Evolutionary conservation across 2,113 vertebrate species (phyloP), one percentile per base, ranked within the genome.

Genomic region (Pterophyllum scalare): DNA sequence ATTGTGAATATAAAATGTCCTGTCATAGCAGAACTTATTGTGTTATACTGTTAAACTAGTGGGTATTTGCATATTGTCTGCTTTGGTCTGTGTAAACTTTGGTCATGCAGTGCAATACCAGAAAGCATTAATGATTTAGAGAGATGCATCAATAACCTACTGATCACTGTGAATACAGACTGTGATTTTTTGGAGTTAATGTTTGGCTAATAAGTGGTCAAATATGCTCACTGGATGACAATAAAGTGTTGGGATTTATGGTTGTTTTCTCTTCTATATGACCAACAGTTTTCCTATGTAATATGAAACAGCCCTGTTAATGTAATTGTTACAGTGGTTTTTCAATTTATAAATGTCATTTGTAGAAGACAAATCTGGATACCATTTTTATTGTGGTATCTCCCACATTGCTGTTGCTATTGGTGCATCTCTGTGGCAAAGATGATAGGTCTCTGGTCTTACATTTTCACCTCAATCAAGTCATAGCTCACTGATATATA

Each of bases 401-500:
- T 33, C 7, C n/a, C 22, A 49, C 75, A 59, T 60, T 43, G 46
- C 83, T 89, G 33, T 59, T 80, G 80, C 40, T 80, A 80, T 83
- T 85, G 83, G 35, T 90, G 89, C 82, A 82, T 88, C 70, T 20
- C 54, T 20, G 17, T 26, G 26, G 33, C 78, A 46, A 46, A 80
- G 60, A 22, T 49, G 31, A 31, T 28, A 35, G 87, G 88, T 87
- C 92, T 83, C 87, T 58, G 76, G 81, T 85, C 54, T 49, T 58
- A 75, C 56, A 67, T 77, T 58, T 87, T 87, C 72, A 88, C 77
- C 72, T 80, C 60, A 85, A 7, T 84, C 58, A 84, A 75, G 33
- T 52, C 70, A 64, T 79, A 78, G 59, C 79, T 88, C 83, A 87
- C 70, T 86, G 59, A 85, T 88, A 78, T 88, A 80, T 88, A 81